A percentile compares a stretch with the other conserved stretches of the same genome.
These are phyloP conservation scores for Epicauta chinensis DNA, from an alignment of 1,140 invertebrate genomes.

Conservation along the genomic window DNA sequence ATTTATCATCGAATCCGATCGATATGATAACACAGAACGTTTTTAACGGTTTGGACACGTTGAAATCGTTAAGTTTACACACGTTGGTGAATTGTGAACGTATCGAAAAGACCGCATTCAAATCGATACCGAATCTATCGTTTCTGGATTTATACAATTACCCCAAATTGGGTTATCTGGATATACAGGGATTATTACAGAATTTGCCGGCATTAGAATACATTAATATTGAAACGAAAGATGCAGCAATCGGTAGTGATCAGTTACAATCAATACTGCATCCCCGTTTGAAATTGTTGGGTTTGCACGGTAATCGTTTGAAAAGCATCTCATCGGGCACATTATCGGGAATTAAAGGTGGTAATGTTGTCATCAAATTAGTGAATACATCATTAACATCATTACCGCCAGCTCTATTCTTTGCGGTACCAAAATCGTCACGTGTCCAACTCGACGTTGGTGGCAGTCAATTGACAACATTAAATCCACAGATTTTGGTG, in stretches of 20 bases:
- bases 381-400: slow-evolving; percentile 71
- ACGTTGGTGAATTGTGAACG: slow-evolving; percentile 61
- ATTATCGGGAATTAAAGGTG: slow-evolving; percentile 67
- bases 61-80: slow-evolving; percentile 60
- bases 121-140: slow-evolving; percentile 60
- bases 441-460: slow-evolving; percentile 68
- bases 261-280: slow-evolving; percentile 72
- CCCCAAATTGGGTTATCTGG: slow-evolving; percentile 73
- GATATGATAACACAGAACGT: slow-evolving; percentile 63
- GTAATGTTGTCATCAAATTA: slow-evolving; percentile 62
- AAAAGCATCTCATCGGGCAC: slow-evolving; percentile 75
- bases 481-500: slow-evolving; percentile 69
- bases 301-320: slow-evolving; percentile 66
- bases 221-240: slow-evolving; percentile 81
- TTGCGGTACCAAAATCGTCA: slow-evolving; percentile 83
- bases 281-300: slow-evolving; percentile 67
- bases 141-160: slow-evolving; percentile 65
- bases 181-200: slow-evolving; percentile 72
- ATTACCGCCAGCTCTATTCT: slow-evolving; percentile 73
- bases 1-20: slow-evolving; percentile 75
- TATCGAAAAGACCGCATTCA: slow-evolving; percentile 80
- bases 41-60: slow-evolving; percentile 59
- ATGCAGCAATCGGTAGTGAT: slow-evolving; percentile 71
- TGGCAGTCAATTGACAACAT: slow-evolving; percentile 67
- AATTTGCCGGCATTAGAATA: slow-evolving; percentile 60